Evolutionary conservation across 2,113 vertebrate species (phyloP).

Genomic region (Hymenochirus boettgeri): DNA sequence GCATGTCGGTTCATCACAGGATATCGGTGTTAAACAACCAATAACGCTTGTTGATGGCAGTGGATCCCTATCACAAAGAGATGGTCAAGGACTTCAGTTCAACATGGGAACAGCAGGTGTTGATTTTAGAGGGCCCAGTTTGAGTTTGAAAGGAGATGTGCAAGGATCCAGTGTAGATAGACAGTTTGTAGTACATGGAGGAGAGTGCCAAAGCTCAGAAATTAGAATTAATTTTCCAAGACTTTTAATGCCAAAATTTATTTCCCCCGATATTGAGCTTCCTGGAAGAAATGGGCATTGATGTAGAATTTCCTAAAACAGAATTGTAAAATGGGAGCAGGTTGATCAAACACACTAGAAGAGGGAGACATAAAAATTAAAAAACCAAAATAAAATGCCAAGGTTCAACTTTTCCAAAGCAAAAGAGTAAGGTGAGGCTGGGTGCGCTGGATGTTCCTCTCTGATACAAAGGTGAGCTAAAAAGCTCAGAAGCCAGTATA

Average conservation of each 20-base stretch:
- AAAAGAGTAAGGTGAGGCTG: conserved; percentile 66
- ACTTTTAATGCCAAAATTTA: conserved; percentile 65
- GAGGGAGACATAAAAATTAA: conserved; percentile 65
- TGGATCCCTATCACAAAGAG: conserved; percentile 13
- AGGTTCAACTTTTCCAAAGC: conserved; percentile 79
- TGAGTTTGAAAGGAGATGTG: conserved; percentile 50
- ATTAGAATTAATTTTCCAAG: conserved; percentile 65
- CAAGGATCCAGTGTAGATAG: conserved; percentile 41
- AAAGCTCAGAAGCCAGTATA: conserved; percentile 69
- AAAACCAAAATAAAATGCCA: conserved; percentile 83
- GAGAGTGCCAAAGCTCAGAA: conserved; percentile 40
- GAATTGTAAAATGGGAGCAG: conserved; percentile 41
- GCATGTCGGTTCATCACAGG: conserved; percentile 41
- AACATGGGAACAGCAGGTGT: conserved; percentile 24
- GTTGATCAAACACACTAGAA: conserved; percentile 53
- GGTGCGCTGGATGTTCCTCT: conserved; percentile 47
- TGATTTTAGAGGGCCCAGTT: conserved; percentile 49
- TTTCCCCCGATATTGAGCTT: conserved; percentile 49
- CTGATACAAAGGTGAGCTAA: conserved; percentile 63
- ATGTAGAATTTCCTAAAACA: conserved; percentile 54
- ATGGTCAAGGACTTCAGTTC: neutral
- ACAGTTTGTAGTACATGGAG: neutral
- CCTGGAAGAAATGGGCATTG: conserved; percentile 61
- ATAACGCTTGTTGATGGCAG: conserved; percentile 33
- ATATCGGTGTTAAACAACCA: conserved; percentile 36